Percentiles rank a stretch among this genome's conserved stretches.
phyloP scores from a whole-genome alignment of 1,140 invertebrate species.

The Brachionus paranguensis region DNA sequence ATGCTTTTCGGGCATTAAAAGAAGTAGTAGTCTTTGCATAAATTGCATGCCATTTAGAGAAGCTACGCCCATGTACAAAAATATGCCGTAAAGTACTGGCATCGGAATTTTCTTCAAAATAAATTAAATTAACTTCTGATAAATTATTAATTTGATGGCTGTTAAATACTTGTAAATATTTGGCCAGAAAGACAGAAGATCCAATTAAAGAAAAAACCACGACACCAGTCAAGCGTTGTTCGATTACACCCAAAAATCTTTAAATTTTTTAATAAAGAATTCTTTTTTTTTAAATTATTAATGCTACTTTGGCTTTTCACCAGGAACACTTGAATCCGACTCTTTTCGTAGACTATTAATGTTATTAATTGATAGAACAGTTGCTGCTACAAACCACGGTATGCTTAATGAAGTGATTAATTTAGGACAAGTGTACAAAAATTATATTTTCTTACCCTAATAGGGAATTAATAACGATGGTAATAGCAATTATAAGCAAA shows the following conservation, averaged over 20 bases:
- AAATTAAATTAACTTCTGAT: not conserved
- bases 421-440: not conserved
- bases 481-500: slow-evolving; percentile 77
- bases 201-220: slow-evolving; percentile 79
- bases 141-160: not conserved
- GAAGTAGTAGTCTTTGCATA: slow-evolving; percentile 85
- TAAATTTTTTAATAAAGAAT: not conserved
- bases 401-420: slow-evolving; percentile 50
- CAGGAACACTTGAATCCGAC: slow-evolving; percentile 90
- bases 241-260: slow-evolving; percentile 75
- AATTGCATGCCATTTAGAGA: slow-evolving; percentile 78
- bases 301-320: slow-evolving; percentile 78
- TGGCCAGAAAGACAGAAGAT: slow-evolving; percentile 25
- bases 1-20: slow-evolving; percentile 97
- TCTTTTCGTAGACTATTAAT: slow-evolving; percentile 93
- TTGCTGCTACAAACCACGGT: slow-evolving; percentile 93
- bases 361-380: slow-evolving; percentile 95
- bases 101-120: slow-evolving; percentile 71
- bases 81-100: slow-evolving; percentile 82
- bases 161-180: not conserved
- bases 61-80: slow-evolving; percentile 96
- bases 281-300: not conserved
- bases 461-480: slow-evolving; percentile 83
- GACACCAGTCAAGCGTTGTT: slow-evolving; percentile 82
- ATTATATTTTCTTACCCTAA: slow-evolving; percentile 63